A percentile compares a stretch with the other conserved stretches of the same genome.
Conservation (phyloP, 2,797 vertebrate species). For the Rallus crepitans region DNA sequence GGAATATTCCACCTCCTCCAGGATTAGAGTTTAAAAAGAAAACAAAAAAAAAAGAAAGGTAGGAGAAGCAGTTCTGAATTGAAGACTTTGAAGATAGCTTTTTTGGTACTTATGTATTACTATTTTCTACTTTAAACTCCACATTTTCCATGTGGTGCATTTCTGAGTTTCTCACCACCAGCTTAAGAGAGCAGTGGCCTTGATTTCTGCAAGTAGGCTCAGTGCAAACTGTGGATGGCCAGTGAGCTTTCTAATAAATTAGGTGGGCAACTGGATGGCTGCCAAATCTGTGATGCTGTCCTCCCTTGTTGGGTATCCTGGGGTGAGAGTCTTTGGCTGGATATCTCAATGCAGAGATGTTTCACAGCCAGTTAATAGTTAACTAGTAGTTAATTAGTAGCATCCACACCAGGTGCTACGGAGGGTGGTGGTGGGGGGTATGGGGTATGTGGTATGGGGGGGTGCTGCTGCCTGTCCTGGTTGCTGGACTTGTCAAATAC, state of each 20-base stretch:
- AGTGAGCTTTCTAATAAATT: not conserved
- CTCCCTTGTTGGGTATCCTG: not conserved
- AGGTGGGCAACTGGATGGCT: not conserved
- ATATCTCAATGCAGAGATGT: not conserved
- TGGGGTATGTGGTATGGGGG: no score
- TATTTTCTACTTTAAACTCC: not conserved
- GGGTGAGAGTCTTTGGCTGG: not conserved
- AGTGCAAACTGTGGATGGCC: not conserved
- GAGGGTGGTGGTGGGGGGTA: no score
- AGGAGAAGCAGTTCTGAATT: not conserved
- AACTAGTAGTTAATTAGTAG: not conserved
- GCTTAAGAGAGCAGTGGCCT: not conserved
- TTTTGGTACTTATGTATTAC: not conserved
- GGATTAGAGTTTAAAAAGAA: not conserved
- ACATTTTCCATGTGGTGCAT: not conserved
- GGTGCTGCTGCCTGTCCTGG: not conserved
- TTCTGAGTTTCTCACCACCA: not conserved
- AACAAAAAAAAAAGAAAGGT: not conserved
- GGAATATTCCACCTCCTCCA: not conserved
- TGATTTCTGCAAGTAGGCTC: not conserved
- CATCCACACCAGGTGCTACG: not conserved
- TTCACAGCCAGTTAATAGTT: not conserved
- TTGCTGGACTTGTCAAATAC: not conserved
- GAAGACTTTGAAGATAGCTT: not conserved
- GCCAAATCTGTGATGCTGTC: not conserved